These are phyloP conservation scores for Osmerus mordax DNA, from an alignment of 2,113 vertebrate species.

Conservation along the genomic window DNA sequence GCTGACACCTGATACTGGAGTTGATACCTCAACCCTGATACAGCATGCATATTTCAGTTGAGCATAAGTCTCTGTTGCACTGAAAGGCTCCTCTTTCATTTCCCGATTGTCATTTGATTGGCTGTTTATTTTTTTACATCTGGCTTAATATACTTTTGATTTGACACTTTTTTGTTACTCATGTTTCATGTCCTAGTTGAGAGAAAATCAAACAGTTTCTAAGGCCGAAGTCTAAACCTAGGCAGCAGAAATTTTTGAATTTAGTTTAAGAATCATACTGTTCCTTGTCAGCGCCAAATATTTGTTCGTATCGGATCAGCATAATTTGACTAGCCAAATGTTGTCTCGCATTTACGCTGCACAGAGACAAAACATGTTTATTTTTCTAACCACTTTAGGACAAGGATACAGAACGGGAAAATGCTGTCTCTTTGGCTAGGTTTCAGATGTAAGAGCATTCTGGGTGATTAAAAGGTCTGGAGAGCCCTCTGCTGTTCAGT, in stretches of 20 bases:
- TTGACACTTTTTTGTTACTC: not conserved
- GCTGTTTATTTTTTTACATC: not conserved
- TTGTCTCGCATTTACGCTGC: not conserved
- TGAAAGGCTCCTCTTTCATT: not conserved
- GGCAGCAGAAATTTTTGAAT: too few relatives aligned
- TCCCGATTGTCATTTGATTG: not conserved
- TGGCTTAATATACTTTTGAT: not conserved
- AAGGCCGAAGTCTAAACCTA: too few relatives aligned
- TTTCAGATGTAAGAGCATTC: not conserved
- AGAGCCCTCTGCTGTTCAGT: conserved; percentile 43
- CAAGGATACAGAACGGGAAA: not conserved
- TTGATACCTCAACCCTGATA: not conserved
- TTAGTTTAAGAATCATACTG: too few relatives aligned
- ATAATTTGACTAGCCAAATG: not conserved
- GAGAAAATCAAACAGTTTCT: too few relatives aligned
- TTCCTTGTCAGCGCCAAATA: too few relatives aligned
- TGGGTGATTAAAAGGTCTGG: not conserved
- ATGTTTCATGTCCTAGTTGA: too few relatives aligned
- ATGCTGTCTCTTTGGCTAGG: not conserved
- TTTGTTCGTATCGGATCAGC: not conserved
- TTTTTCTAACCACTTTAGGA: conserved; percentile 10
- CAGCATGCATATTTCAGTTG: conserved; percentile 10
- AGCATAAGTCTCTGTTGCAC: conserved; percentile 20
- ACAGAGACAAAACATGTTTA: not conserved
- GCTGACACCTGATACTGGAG: conserved; percentile 7